Evolutionary conservation across 2,113 vertebrate species (phyloP).

Genomic region (Daubentonia madagascariensis): DNA sequence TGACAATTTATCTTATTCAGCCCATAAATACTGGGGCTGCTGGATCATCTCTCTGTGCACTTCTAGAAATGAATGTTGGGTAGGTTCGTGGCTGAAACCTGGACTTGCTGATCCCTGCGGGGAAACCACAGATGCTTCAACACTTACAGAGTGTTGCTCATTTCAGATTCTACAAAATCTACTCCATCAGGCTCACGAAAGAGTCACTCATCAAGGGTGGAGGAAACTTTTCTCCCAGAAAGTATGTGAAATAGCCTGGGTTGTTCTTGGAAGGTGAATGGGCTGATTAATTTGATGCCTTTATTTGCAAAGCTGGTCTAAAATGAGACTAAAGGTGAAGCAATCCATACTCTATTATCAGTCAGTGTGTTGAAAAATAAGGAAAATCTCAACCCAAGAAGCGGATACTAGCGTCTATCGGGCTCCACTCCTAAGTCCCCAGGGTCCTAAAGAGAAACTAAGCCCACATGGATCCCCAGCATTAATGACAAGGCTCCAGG

Average conservation of each 20-base stretch:
- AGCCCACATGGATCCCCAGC: rapidly evolving
- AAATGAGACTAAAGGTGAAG: not conserved
- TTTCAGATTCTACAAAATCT: not conserved
- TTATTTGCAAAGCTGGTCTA: not conserved
- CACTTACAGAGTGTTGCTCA: rapidly evolving
- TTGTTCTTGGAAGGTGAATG: not conserved
- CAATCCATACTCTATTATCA: not conserved
- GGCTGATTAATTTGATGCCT: not conserved
- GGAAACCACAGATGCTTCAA: not conserved
- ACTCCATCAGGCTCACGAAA: not conserved
- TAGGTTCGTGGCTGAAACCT: not conserved
- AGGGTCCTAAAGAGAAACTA: not conserved
- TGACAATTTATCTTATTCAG: not conserved
- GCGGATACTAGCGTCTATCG: no score
- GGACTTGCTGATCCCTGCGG: not conserved
- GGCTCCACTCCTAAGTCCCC: not conserved
- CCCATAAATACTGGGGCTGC: not conserved
- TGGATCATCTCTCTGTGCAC: not conserved
- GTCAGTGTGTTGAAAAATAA: not conserved
- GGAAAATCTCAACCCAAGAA: not conserved
- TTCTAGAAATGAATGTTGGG: not conserved
- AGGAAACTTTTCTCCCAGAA: not conserved
- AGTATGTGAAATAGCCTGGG: not conserved
- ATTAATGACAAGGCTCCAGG: not conserved
- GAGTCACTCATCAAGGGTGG: not conserved